phyloP scores from a whole-genome alignment of 2,797 vertebrate species.

The Picus viridis region DNA sequence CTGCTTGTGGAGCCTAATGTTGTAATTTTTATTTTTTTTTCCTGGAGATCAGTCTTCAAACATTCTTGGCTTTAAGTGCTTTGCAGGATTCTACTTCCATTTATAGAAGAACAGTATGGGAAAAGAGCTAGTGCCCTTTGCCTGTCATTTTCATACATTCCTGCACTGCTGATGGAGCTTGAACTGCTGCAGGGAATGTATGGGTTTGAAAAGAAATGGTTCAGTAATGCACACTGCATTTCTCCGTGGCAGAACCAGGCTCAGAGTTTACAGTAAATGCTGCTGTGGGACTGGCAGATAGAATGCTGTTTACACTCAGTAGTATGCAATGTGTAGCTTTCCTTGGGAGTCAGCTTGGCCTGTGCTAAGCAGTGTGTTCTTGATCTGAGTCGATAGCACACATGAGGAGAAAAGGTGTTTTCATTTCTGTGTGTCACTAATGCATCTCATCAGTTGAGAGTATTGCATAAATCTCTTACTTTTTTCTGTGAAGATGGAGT shows the following conservation, averaged over 20 bases:
- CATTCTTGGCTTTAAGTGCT: conserved; percentile 58
- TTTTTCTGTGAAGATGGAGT: neutral
- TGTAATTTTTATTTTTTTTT: conserved; percentile 33
- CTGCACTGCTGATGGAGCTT: conserved; percentile 77
- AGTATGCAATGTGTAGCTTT: neutral
- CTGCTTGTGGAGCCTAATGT: neutral
- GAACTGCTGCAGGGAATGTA: conserved; percentile 77
- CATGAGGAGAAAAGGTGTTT: conserved; percentile 11
- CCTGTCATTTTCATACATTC: conserved; percentile 84
- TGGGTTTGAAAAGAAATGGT: conserved; percentile 72
- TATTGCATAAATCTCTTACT: neutral
- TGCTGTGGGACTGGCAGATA: conserved; percentile 53
- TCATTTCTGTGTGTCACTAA: conserved; percentile 15
- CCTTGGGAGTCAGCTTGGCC: neutral
- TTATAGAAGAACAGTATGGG: conserved; percentile 79
- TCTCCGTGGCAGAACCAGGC: conserved; percentile 51
- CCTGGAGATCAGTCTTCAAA: conserved; percentile 42
- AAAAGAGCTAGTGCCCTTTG: conserved; percentile 77
- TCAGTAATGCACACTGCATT: conserved; percentile 62
- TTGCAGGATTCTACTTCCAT: conserved; percentile 68
- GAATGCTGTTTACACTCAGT: conserved; percentile 65
- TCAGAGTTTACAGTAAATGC: conserved; percentile 54
- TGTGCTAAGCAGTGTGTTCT: neutral
- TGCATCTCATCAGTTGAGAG: neutral
- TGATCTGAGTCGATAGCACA: conserved; percentile 1